Evolutionary conservation across 2,113 vertebrate genomes (phyloP).

Genomic region (Agelaius phoeniceus): DNA sequence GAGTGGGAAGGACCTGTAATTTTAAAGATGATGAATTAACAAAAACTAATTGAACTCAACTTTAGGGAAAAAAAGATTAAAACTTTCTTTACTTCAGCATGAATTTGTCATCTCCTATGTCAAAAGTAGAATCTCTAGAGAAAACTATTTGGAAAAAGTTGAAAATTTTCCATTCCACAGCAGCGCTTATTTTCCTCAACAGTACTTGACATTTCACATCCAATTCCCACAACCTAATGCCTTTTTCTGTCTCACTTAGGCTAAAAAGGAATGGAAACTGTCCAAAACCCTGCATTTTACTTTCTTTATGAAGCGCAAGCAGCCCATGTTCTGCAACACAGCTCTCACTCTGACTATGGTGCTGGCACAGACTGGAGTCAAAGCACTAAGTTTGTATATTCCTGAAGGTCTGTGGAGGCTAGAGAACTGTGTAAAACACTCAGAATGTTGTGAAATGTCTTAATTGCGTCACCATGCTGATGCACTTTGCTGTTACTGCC

Average conservation of each 20-base stretch:
- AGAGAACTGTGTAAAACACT: neutral
- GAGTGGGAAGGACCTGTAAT: neutral
- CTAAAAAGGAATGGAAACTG: conserved; percentile 10
- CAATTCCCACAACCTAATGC: neutral
- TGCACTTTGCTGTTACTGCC: neutral
- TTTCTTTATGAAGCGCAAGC: neutral
- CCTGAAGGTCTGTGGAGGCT: neutral
- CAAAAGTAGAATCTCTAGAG: neutral
- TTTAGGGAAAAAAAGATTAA: neutral
- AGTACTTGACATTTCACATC: neutral
- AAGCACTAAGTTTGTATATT: neutral
- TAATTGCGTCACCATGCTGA: fast-evolving
- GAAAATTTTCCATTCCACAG: neutral
- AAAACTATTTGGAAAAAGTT: neutral
- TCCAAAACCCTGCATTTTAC: neutral
- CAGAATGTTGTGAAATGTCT: neutral
- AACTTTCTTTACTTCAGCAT: neutral
- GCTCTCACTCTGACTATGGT: neutral
- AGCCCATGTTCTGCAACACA: neutral
- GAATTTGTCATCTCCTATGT: neutral
- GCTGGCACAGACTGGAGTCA: neutral
- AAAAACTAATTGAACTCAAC: neutral
- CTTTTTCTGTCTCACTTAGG: neutral
- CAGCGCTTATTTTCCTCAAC: neutral
- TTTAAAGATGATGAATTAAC: neutral